Percentiles rank a stretch among this genome's conserved stretches.
Evolutionary conservation across 2,113 vertebrate species (phyloP).

Genomic region (Leucosticte australis): DNA sequence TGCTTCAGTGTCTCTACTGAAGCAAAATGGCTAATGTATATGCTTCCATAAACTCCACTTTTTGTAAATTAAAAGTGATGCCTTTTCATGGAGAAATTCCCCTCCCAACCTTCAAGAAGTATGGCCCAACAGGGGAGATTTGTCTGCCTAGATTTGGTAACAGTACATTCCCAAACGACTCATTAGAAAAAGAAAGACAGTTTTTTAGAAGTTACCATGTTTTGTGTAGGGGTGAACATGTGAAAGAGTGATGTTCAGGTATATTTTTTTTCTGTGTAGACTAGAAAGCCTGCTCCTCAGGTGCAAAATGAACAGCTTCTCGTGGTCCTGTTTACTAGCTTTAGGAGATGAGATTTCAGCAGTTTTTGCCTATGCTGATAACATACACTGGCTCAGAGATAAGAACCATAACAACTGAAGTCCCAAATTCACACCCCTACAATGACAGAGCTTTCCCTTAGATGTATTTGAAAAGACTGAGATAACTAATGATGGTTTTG

Average conservation of each 20-base stretch:
- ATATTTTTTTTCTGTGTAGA: background rate
- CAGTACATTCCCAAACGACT: background rate
- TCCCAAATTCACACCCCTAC: background rate
- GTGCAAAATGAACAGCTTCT: no score
- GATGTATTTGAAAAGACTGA: background rate
- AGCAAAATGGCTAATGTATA: background rate
- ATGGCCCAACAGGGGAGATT: background rate
- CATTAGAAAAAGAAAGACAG: background rate
- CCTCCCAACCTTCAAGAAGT: background rate
- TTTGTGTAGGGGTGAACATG: background rate
- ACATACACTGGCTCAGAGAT: background rate
- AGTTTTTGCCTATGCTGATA: background rate
- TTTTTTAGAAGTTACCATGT: background rate
- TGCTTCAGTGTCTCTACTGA: background rate
- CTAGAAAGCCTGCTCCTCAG: no score
- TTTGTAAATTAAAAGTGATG: background rate
- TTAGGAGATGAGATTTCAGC: no score
- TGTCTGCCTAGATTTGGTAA: background rate
- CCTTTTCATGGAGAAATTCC: background rate
- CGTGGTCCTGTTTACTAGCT: fast-evolving
- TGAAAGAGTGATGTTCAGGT: background rate
- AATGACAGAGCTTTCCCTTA: background rate
- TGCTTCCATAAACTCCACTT: background rate
- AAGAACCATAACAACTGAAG: background rate
- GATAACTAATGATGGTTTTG: background rate